phyloP scores from a whole-genome alignment of 2,888 invertebrate genomes.

The Miltochrista miniata region DNA sequence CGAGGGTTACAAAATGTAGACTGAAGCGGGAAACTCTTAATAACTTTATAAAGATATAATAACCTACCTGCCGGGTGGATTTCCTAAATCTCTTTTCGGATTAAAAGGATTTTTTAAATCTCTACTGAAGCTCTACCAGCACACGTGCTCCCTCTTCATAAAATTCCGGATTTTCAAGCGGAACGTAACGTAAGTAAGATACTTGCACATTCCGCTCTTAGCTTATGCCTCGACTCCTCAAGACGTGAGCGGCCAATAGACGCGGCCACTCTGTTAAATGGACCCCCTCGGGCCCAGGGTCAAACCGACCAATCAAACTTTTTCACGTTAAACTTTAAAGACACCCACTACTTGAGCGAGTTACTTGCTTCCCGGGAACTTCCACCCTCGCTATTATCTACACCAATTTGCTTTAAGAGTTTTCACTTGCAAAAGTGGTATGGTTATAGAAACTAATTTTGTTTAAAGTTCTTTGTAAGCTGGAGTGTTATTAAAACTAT shows the following conservation, averaged over 20 bases:
- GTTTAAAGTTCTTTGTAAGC: too few relatives aligned
- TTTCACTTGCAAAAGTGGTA: too few relatives aligned
- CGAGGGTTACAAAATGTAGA: conserved; percentile 17
- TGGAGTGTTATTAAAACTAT: too few relatives aligned
- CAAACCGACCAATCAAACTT: conserved; percentile 68
- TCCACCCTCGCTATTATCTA: conserved; percentile 10
- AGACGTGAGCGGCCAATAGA: conserved; percentile 70
- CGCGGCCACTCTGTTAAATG: conserved; percentile 68
- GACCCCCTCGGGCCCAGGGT: conserved; percentile 55
- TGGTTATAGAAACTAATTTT: too few relatives aligned
- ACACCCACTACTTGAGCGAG: conserved; percentile 33
- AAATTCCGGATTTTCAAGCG: too few relatives aligned
- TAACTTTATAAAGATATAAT: not conserved
- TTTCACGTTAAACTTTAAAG: conserved; percentile 60
- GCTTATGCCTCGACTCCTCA: conserved; percentile 30
- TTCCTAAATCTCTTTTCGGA: too few relatives aligned
- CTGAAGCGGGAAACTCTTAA: conserved; percentile 6
- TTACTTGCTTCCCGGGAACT: conserved; percentile 8
- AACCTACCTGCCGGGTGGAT: too few relatives aligned
- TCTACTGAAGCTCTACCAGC: too few relatives aligned
- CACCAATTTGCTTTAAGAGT: conserved; percentile 20
- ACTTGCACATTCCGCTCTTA: conserved; percentile 3
- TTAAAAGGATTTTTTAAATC: too few relatives aligned
- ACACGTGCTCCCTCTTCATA: too few relatives aligned
- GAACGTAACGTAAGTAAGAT: too few relatives aligned